Conservation (phyloP, 1,140 invertebrate genomes). For the Macrocentrus cingulum region DNA sequence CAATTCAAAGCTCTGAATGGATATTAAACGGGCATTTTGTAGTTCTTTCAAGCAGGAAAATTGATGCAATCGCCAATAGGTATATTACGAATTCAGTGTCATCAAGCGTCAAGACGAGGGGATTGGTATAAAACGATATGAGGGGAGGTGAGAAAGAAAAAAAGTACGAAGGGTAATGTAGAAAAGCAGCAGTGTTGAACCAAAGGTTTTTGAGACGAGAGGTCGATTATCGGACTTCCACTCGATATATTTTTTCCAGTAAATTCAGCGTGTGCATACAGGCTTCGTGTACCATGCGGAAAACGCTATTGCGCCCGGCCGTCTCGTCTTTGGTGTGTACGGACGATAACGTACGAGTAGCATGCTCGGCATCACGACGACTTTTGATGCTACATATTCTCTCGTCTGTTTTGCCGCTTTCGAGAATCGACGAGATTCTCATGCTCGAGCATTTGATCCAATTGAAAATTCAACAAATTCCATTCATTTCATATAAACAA, state of each 20-base stretch:
- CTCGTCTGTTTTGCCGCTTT: background rate
- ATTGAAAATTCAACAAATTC: constrained; percentile 4
- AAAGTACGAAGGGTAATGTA: background rate
- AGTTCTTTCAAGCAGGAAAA: no score
- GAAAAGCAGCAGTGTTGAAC: constrained; percentile 1
- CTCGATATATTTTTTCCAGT: constrained; percentile 26
- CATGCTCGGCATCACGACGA: background rate
- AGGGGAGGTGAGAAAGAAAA: background rate
- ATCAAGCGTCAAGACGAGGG: background rate
- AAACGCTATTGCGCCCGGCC: no score
- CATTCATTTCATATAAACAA: background rate
- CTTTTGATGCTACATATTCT: background rate
- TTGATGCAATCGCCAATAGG: background rate
- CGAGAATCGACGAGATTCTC: background rate
- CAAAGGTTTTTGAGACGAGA: constrained; percentile 5
- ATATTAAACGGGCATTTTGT: no score
- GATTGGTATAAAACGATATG: background rate
- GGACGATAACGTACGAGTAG: background rate
- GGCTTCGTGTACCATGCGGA: background rate
- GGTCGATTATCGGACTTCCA: constrained; percentile 24
- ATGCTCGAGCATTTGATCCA: background rate
- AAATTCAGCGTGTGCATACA: constrained; percentile 14
- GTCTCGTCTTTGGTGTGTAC: no score
- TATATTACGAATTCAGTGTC: background rate
- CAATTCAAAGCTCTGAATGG: background rate